Conservation (phyloP, 1,140 invertebrate species). For the Diabrotica virgifera region DNA sequence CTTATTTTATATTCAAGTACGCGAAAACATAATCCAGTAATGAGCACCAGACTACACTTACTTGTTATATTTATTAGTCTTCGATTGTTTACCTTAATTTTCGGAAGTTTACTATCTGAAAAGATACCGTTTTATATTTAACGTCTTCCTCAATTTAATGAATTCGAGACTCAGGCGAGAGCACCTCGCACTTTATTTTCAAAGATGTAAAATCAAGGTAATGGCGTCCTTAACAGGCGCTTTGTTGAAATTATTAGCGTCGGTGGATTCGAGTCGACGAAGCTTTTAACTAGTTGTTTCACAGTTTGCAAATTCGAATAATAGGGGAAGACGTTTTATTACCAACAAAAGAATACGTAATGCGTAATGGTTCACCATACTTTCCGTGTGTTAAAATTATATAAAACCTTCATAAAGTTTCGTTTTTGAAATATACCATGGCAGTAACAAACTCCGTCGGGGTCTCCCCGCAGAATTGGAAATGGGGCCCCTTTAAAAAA, state of each 20-base stretch:
- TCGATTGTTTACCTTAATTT: not conserved
- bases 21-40: no score
- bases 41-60: not conserved
- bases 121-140: conserved; percentile 1
- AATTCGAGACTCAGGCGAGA: not conserved
- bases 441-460: no score
- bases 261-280: not conserved
- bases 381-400: no score
- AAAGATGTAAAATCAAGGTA: not conserved
- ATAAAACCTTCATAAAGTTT: no score
- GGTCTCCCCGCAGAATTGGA: no score
- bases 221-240: not conserved
- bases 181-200: not conserved
- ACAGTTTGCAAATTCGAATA: not conserved
- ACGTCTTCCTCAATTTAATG: conserved; percentile 2
- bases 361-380: no score
- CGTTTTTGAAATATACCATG: no score
- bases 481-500: no score
- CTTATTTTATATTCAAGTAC: no score
- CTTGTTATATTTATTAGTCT: not conserved
- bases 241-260: conserved; percentile 1
- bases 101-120: not conserved
- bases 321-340: not conserved
- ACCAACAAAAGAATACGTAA: not conserved
- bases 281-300: not conserved